A percentile compares a stretch with the other conserved stretches of the same genome.
phyloP scores from a whole-genome alignment of 2,797 vertebrate species.

The Otolemur crassicaudatus region DNA sequence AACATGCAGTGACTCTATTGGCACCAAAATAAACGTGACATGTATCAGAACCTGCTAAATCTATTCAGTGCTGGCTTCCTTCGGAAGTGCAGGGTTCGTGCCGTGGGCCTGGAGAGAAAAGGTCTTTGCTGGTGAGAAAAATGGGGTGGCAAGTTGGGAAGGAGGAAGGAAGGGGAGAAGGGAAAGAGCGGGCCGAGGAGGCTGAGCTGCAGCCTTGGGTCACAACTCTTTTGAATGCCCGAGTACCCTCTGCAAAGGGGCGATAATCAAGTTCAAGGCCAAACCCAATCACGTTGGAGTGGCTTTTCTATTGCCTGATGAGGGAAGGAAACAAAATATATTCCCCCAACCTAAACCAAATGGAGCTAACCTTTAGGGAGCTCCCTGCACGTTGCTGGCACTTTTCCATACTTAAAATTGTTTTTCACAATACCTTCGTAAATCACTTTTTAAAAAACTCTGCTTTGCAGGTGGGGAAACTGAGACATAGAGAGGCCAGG shows the following conservation, averaged over 20 bases:
- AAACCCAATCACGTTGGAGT: not conserved
- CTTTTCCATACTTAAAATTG: not conserved
- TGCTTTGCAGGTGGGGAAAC: not conserved
- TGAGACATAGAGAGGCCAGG: not conserved
- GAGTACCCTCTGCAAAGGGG: not conserved
- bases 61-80: constrained; percentile 77
- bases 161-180: not conserved
- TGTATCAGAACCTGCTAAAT: constrained; percentile 80
- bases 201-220: too few relatives aligned
- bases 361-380: not conserved
- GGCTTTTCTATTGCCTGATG: not conserved
- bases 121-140: constrained; percentile 75
- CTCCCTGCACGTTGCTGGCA: not conserved
- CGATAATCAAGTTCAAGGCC: not conserved
- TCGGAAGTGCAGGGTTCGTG: constrained; percentile 77
- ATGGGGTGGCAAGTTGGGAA: not conserved
- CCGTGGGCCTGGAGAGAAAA: constrained; percentile 74
- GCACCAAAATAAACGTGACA: constrained; percentile 80
- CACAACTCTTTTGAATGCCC: not conserved
- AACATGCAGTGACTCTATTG: constrained; percentile 82
- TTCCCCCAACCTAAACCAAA: not conserved
- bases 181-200: not conserved
- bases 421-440: not conserved
- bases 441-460: not conserved
- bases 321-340: not conserved